Base-by-base conservation (phyloP, 2,888 invertebrate species). In the Ptilodon capucinus region DNA sequence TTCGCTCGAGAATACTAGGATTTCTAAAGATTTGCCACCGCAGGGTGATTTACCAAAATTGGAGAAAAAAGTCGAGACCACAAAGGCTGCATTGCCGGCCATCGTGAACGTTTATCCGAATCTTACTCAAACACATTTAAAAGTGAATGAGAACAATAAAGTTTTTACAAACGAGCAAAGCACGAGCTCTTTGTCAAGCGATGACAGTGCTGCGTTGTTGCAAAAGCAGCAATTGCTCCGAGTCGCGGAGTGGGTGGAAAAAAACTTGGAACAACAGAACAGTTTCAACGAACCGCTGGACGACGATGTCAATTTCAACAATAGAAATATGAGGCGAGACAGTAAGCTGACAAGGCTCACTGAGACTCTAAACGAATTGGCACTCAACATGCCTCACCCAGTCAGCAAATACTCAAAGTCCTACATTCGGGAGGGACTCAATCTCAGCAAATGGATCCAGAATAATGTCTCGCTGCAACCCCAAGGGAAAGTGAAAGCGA, bases 211-310 rank as follows among this genome's bases (percentile, higher is more conserved):
- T 28, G 92, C 93, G 1, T 64, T 93, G 57, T 63, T 93, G 46
- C 91, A 93, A 45, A 92, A 93, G 18, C 93, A 93, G 54, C 94
- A 95, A 53, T 71, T 95, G 55, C 92, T 93, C 16, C 88, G 95
- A 60, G 95, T 96, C 9, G 95, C 95, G 0, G 95, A 96, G 65
- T 95, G 95, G 95, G 95, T 96, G 16, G 94, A 95, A 74, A 93
- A 93, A 61, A 94, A 93, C 65, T 76, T 93, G 71, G 91, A 91
- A 49, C 91, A 88, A 51, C 91, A 90, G 51, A 91, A 88, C 44
- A 91, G 78, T 60, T 82, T 82, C 43, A 87, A 85, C 30, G 90
- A 90, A 60, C 88, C 85, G 1, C 54, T 87, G 18, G 90, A 89
- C 43, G 88, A 91, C 13, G 90, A 90, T 40, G 83, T 82, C 9